Evolutionary conservation across 1,140 invertebrate species (phyloP), one percentile per base, ranked within the genome.

Genomic region (Cyclargus thomasi): DNA sequence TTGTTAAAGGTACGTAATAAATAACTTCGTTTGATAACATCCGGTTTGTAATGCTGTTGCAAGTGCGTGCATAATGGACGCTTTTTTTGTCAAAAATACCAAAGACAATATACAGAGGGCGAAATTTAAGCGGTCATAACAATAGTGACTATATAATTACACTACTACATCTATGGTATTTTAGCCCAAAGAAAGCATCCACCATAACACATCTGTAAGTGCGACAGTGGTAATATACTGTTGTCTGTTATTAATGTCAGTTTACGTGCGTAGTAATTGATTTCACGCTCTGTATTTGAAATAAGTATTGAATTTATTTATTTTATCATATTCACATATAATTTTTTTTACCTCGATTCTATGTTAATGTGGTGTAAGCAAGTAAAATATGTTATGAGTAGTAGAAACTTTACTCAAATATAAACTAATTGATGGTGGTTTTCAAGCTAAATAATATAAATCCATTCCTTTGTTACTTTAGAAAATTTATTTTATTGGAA

Each of bases 401-500:
- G 65, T 70, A 68, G 55, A 71, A 36, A 69, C 53, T 68, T 69
- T 63, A 63, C 66, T 69, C 53, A 67, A 62, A 62, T 39, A 59
- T 39, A 3, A 35, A 62, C 35, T 59, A 67, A 67, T 69, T 71
- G 73, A 72, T 74, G 77, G 71, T 70, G 74, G 75, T 75, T 76
- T 67, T 74, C 78, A 73, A 77, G 78, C 76, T 67, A 73, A 76
- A 74, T 73, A 74, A 80, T 77, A 78, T 77, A 78, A 80, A 82
- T 87, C 82, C 86, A 87, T 89, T 89, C 85, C 85, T 86, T 81
- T 80, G 81, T 79, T 85, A 86, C 79, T 75, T 82, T 59, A 66
- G 55, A 29, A 57, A 66, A 59, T 59, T 39, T 64, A 59, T 8
- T 59, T 59, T 11, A 59, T 21, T 59, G 17, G 18, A 59, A 59